Evolutionary conservation across 2,113 vertebrate genomes (phyloP), one percentile per base, ranked within the genome.

Genomic region (Eretmochelys imbricata): DNA sequence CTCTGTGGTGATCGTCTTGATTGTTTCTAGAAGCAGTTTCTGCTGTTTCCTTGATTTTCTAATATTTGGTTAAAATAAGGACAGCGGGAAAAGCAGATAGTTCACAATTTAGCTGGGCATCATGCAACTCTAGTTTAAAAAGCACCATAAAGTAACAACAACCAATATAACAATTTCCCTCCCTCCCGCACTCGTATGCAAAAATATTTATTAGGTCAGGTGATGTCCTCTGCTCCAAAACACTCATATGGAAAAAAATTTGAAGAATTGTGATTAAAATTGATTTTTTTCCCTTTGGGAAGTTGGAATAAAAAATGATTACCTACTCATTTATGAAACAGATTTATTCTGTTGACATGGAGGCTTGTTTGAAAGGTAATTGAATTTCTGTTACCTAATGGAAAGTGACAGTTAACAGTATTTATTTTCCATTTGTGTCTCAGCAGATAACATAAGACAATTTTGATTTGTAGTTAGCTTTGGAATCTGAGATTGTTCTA

Each of bases 341-440:
- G 99, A 99, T 99, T 99, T 99, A 99, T 98, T 99, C 98, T 98
- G 98, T 99, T 99, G 99, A 99, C 99, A 99, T 99, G 99, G 99
- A 99, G 98, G 98, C 98, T 99, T 98, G 98, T 99, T 99, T 99
- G 99, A 99, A 99, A 99, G 99, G 99, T 99, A 99, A 99, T 99
- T 99, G 99, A 99, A 99, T 99, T 98, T 98, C 98, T 98, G 98
- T 98, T 99, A 98, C 98, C 98, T 98, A 98, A 98, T 99, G 99
- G 98, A 99, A 99, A 99, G 99, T 99, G 99, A 99, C 99, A 98
- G 98, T 98, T 99, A 99, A 98, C 98, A 98, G 99, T 98, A 98
- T 98, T 99, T 99, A 98, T 98, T 98, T 99, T 99, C 98, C 97
- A 98, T 98, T 98, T 99, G 98, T 97, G 98, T 98, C 98, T 98